Percentiles rank a stretch among this genome's conserved stretches.
phyloP scores from a whole-genome alignment of 2,113 vertebrate species.

The Parotia lawesii region DNA sequence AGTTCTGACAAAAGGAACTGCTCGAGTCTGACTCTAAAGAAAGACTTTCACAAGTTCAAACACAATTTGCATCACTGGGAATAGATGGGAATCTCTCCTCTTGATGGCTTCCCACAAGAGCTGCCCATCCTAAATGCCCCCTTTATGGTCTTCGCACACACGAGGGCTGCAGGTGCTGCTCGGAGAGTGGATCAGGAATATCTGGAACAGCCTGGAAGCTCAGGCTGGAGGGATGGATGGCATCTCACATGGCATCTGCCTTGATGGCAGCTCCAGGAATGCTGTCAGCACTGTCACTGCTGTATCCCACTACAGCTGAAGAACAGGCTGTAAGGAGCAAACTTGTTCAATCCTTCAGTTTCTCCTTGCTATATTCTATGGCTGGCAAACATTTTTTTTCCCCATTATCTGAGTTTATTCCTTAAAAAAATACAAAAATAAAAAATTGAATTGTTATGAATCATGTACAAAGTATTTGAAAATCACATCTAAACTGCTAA shows the following conservation, averaged over 20 bases:
- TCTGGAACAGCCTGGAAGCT: background rate
- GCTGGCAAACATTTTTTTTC: background rate
- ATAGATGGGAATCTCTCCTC: background rate
- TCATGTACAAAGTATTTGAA: background rate
- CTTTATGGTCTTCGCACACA: background rate
- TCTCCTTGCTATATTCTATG: background rate
- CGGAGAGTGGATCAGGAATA: background rate
- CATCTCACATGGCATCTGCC: background rate
- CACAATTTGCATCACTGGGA: background rate
- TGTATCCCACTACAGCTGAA: background rate
- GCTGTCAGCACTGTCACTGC: background rate
- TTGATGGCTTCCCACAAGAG: background rate
- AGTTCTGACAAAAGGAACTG: constrained; percentile 19
- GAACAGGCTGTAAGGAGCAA: background rate
- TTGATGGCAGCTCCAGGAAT: background rate
- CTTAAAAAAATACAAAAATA: no score
- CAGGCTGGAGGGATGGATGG: background rate
- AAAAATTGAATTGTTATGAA: background rate
- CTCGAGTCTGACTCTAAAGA: background rate
- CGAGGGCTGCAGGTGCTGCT: background rate
- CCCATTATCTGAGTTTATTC: background rate
- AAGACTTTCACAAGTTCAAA: background rate
- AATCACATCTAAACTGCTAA: background rate
- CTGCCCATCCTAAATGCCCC: background rate
- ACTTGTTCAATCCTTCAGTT: background rate